Percentiles rank a stretch among this genome's conserved stretches.
Conservation (phyloP, 92 coral and sea anemone genomes). For the Hydrozoanthus gracilis region DNA sequence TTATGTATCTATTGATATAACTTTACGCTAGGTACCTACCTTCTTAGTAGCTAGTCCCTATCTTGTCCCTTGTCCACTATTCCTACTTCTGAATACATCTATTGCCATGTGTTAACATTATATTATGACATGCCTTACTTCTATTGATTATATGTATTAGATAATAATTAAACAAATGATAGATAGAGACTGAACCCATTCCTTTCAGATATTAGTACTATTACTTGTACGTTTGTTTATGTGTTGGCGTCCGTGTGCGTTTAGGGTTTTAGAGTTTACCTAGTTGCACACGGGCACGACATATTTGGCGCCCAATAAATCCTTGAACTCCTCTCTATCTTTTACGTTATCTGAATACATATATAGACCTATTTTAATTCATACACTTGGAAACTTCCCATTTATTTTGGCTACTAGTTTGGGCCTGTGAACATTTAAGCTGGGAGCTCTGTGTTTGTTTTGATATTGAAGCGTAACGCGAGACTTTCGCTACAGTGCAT, state of each 20-base stretch:
- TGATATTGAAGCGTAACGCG: constrained; percentile 20
- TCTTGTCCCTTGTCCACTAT: constrained; percentile 20
- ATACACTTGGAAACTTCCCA: constrained; percentile 20
- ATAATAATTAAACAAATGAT: constrained; percentile 15
- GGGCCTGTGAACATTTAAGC: constrained; percentile 21
- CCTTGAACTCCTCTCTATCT: constrained; percentile 20
- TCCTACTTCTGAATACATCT: constrained; percentile 19
- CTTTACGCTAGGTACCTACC: constrained; percentile 21
- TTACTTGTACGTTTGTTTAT: constrained; percentile 17
- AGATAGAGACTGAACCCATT: constrained; percentile 20
- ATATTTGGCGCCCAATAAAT: constrained; percentile 19
- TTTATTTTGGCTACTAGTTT: constrained; percentile 17
- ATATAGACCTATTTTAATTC: constrained; percentile 17
- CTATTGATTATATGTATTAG: constrained; percentile 12
- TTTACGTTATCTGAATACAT: constrained; percentile 14
- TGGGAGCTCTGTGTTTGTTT: constrained; percentile 20
- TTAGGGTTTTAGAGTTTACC: constrained; percentile 19
- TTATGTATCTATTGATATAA: constrained; percentile 14
- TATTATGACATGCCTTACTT: constrained; percentile 18
- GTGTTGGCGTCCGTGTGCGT: constrained; percentile 23
- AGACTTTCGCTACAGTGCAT: constrained; percentile 20
- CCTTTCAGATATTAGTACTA: constrained; percentile 18
- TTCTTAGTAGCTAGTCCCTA: constrained; percentile 20
- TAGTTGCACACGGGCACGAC: constrained; percentile 19
- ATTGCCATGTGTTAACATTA: constrained; percentile 18